Evolutionary conservation across 1,140 invertebrate species (phyloP).

Genomic region (Gonioctena quinquepunctata): DNA sequence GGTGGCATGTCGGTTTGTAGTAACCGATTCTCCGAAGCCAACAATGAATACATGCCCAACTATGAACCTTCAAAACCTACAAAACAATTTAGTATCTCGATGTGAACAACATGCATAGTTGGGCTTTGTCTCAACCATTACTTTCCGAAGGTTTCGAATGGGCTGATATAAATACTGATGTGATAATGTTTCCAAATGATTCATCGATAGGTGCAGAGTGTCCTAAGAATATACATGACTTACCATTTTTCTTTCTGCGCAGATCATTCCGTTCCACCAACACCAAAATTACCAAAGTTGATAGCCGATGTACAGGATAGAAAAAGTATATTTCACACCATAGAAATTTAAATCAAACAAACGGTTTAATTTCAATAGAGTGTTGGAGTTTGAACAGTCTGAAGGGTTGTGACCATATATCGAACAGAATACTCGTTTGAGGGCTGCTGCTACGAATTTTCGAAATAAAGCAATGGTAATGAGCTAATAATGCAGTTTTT

Average conservation of each 20-base stretch:
- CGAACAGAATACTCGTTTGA: not conserved
- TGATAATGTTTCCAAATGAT: not conserved
- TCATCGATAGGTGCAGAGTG: not conserved
- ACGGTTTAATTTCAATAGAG: not conserved
- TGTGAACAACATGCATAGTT: not conserved
- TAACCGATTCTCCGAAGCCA: not conserved
- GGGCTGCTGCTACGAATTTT: not conserved
- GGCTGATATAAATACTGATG: not conserved
- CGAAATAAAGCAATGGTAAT: not conserved
- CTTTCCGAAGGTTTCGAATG: not conserved
- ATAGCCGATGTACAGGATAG: not conserved
- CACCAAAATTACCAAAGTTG: not conserved
- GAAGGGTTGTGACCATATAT: not conserved
- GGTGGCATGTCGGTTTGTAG: not conserved
- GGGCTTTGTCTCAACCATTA: not conserved
- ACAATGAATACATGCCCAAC: not conserved
- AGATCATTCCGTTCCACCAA: not conserved
- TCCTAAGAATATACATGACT: not conserved
- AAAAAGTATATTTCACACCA: not conserved
- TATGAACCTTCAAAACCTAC: not conserved
- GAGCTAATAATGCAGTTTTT: not conserved
- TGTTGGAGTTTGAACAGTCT: not conserved
- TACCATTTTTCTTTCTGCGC: not conserved
- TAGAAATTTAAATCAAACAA: not conserved
- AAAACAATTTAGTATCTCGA: not conserved